These are phyloP conservation scores for Mionectes macconnelli DNA, from an alignment of 2,113 vertebrate species.

Conservation along the genomic window DNA sequence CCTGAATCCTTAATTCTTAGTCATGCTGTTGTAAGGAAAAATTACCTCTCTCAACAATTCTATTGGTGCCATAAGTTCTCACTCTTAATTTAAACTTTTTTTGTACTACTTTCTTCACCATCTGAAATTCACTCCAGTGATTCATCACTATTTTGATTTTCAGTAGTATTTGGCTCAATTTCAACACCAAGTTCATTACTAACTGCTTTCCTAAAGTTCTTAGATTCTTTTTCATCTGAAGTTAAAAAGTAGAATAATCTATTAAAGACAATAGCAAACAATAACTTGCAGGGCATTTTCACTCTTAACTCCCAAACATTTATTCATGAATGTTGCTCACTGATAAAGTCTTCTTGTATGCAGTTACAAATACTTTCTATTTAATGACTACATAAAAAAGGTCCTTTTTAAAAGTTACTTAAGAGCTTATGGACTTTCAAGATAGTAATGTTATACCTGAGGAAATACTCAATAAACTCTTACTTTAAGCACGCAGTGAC, in stretches of 20 bases:
- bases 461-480: neutral
- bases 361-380: neutral
- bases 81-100: conserved; percentile 4
- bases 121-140: conserved; percentile 19
- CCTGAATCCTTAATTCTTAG: neutral
- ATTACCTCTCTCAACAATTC: conserved; percentile 77
- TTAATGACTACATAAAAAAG: neutral
- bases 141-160: neutral
- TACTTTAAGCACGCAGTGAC: neutral
- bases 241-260: neutral
- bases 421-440: neutral
- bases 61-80: conserved; percentile 67
- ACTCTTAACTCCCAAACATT: neutral
- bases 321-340: neutral
- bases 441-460: neutral
- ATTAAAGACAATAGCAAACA: neutral
- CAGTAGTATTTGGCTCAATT: neutral
- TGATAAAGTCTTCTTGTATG: neutral
- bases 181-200: neutral
- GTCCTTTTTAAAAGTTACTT: neutral
- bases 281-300: neutral
- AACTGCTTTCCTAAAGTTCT: neutral
- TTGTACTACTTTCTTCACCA: neutral
- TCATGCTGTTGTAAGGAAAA: neutral
- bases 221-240: conserved; percentile 30